These are phyloP conservation scores for Harpagoxenus sublaevis DNA, from an alignment of 2,888 invertebrate genomes.

Conservation along the genomic window DNA sequence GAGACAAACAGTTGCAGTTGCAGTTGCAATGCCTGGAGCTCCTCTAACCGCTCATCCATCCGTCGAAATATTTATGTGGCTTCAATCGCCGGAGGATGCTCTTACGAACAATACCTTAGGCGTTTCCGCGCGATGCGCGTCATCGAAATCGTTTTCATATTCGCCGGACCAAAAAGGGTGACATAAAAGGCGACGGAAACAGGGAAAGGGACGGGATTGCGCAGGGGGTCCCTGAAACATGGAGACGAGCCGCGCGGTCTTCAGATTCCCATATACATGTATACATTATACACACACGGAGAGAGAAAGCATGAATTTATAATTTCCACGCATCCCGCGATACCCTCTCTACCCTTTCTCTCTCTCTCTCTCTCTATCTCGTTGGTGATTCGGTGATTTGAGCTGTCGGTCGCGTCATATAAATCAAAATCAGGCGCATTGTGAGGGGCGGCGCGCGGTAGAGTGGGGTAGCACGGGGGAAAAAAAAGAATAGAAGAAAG, in stretches of 20 bases:
- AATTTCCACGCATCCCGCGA: slow-evolving; percentile 83
- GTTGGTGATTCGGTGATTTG: slow-evolving; percentile 69
- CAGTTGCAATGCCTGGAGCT: background rate
- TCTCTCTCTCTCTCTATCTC: slow-evolving; percentile 67
- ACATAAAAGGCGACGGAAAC: slow-evolving; percentile 52
- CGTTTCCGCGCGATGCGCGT: slow-evolving; percentile 40
- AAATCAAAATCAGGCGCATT: slow-evolving; percentile 86
- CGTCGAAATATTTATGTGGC: slow-evolving; percentile 53
- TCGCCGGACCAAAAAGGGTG: slow-evolving; percentile 57
- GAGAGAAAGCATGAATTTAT: slow-evolving; percentile 85
- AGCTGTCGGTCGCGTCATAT: slow-evolving; percentile 85
- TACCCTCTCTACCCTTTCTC: slow-evolving; percentile 63
- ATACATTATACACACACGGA: slow-evolving; percentile 48
- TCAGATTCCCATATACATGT: slow-evolving; percentile 39
- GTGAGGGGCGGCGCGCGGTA: slow-evolving; percentile 71
- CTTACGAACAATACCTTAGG: slow-evolving; percentile 38
- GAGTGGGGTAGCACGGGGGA: slow-evolving; percentile 49
- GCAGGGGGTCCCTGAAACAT: slow-evolving; percentile 74
- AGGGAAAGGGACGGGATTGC: background rate
- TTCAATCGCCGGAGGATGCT: slow-evolving; percentile 35
- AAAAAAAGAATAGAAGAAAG: slow-evolving; percentile 65
- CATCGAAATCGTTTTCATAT: slow-evolving; percentile 56
- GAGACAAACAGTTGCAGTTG: background rate
- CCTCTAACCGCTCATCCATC: slow-evolving; percentile 21
- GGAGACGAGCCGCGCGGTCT: slow-evolving; percentile 61